phyloP scores from a whole-genome alignment of 2,888 invertebrate genomes.

The Vesta saturnalis region DNA sequence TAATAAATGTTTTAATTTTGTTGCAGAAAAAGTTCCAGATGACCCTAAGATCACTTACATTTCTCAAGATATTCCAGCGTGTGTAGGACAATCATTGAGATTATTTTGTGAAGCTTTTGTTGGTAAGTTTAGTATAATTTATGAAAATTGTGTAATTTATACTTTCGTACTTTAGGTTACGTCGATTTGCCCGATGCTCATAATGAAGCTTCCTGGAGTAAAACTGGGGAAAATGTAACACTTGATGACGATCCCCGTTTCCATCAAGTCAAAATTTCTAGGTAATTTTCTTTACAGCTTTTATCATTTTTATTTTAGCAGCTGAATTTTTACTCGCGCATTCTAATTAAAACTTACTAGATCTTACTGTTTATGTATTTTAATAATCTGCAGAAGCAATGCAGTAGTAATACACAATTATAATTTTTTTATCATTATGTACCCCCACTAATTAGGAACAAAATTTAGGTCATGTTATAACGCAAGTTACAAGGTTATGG shows the following conservation, averaged over 20 bases:
- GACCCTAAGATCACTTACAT: conserved; percentile 73
- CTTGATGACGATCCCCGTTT: conserved; percentile 57
- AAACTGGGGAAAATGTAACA: conserved; percentile 68
- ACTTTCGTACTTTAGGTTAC: conserved; percentile 61
- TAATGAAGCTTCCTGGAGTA: conserved; percentile 77
- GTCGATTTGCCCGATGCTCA: conserved; percentile 77
- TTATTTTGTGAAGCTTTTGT: conserved; percentile 83
- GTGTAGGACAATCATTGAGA: conserved; percentile 70
- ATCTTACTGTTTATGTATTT: too few species aligned
- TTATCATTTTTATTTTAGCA: neutral
- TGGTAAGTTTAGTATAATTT: conserved; percentile 64
- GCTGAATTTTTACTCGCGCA: neutral
- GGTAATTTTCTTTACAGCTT: conserved; percentile 55
- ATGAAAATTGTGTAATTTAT: conserved; percentile 19
- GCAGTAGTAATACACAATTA: too few species aligned
- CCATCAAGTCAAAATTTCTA: conserved; percentile 60
- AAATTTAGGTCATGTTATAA: too few species aligned
- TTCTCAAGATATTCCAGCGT: conserved; percentile 70
- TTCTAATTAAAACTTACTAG: too few species aligned
- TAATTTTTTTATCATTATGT: too few species aligned
- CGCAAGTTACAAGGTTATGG: too few species aligned
- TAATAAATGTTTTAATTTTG: conserved; percentile 27
- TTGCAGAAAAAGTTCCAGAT: conserved; percentile 71
- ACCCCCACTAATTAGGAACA: too few species aligned
- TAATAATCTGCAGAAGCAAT: too few species aligned